Percentiles rank a stretch among this genome's conserved stretches.
These are phyloP conservation scores for Brachylomia viminalis DNA, from an alignment of 2,888 invertebrate species.

Conservation along the genomic window DNA sequence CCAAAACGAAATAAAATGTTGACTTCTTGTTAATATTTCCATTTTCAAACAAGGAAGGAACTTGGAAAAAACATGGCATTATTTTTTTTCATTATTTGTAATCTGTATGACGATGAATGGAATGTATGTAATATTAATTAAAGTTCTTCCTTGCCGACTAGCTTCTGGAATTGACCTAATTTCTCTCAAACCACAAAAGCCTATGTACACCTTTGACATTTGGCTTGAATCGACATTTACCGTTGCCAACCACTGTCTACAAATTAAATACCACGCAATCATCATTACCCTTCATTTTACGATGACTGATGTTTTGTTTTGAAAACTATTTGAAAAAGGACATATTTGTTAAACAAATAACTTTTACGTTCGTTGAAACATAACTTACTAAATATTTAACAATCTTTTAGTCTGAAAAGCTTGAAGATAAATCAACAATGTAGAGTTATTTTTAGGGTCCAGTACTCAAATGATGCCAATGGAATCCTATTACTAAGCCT, in stretches of 20 bases:
- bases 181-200: conserved; percentile 3
- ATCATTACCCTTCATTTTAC: conserved; percentile 17
- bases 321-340: conserved; percentile 12
- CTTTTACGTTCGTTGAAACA: conserved; percentile 1
- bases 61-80: neutral
- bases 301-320: conserved; percentile 8
- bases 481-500: no score
- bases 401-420: conserved; percentile 42
- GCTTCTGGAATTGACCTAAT: conserved; percentile 4
- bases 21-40: neutral
- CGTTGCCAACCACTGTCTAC: conserved; percentile 3
- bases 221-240: neutral
- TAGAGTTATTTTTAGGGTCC: no score
- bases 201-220: conserved; percentile 12
- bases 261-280: conserved; percentile 27
- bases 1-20: neutral
- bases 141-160: neutral
- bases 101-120: neutral
- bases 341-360: conserved; percentile 8
- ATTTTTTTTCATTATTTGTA: neutral
- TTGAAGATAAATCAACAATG: conserved; percentile 27
- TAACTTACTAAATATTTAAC: conserved; percentile 45
- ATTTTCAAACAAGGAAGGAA: conserved; percentile 29
- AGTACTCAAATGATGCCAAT: no score
- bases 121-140: neutral